Percentiles rank a stretch among this genome's conserved stretches.
Conservation (phyloP, 2,113 vertebrate genomes). For the Paraplagusia blochii region DNA sequence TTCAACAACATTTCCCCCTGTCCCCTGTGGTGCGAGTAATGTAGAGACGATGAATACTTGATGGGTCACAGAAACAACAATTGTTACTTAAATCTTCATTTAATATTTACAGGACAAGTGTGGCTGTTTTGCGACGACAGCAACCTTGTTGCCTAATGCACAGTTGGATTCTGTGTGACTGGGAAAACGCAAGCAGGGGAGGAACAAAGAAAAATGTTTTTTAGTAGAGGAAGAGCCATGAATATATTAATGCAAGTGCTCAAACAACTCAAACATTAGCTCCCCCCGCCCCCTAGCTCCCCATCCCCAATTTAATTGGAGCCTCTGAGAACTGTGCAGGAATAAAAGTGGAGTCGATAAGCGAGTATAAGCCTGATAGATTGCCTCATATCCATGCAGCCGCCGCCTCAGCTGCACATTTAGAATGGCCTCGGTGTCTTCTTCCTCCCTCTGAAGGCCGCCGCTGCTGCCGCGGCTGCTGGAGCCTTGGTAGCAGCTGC, state of each 20-base stretch:
- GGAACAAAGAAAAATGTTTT: constrained; percentile 26
- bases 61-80: constrained; percentile 75
- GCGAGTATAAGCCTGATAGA: constrained; percentile 42
- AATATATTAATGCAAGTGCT: constrained; percentile 40
- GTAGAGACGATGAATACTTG: constrained; percentile 70
- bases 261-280: constrained; percentile 17
- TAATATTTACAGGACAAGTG: constrained; percentile 68
- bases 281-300: too few relatives aligned
- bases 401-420: constrained; percentile 35
- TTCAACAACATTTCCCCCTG: constrained; percentile 8
- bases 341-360: constrained; percentile 39
- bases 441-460: constrained; percentile 4
- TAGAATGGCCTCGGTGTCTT: constrained; percentile 44
- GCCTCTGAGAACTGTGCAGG: constrained; percentile 45
- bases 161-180: constrained; percentile 49
- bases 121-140: constrained; percentile 22
- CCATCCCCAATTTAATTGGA: constrained; percentile 53
- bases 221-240: constrained; percentile 19
- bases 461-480: constrained; percentile 27
- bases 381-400: constrained; percentile 48
- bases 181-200: constrained; percentile 14
- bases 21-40: constrained; percentile 53
- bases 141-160: constrained; percentile 38
- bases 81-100: constrained; percentile 75
- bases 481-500: constrained; percentile 55